Evolutionary conservation across 2,797 vertebrate genomes (phyloP).

Genomic region (Gouania willdenowi): DNA sequence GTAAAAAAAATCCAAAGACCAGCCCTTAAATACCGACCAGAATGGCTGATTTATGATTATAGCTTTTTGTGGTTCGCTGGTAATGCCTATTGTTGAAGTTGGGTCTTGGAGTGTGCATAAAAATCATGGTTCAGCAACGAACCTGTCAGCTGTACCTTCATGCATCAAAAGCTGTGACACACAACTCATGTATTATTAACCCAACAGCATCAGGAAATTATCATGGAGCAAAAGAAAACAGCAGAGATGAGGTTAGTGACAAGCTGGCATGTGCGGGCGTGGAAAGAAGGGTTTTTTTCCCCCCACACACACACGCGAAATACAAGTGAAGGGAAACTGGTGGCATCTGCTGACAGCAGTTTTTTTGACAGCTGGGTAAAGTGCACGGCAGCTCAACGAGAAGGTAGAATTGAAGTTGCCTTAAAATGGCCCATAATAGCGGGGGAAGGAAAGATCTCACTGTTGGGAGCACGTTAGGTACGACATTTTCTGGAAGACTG

Average conservation of each 20-base stretch:
- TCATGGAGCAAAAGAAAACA: slow-evolving; percentile 29
- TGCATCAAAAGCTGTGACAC: slow-evolving; percentile 41
- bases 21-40: slow-evolving; percentile 52
- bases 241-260: slow-evolving; percentile 29
- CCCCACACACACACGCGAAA: no score
- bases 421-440: slow-evolving; percentile 30
- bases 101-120: slow-evolving; percentile 27
- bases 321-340: slow-evolving; percentile 8
- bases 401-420: slow-evolving; percentile 35
- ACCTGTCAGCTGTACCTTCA: slow-evolving; percentile 24
- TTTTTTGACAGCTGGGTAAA: slow-evolving; percentile 35
- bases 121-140: slow-evolving; percentile 43
- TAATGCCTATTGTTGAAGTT: slow-evolving; percentile 31
- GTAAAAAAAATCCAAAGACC: slow-evolving; percentile 44
- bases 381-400: slow-evolving; percentile 18
- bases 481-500: slow-evolving; percentile 58
- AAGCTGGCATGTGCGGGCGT: slow-evolving; percentile 19
- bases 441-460: slow-evolving; percentile 35
- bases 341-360: slow-evolving; percentile 14
- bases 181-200: slow-evolving; percentile 39
- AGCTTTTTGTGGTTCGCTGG: slow-evolving; percentile 39
- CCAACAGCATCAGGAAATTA: slow-evolving; percentile 37
- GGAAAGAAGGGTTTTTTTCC: slow-evolving; percentile 20
- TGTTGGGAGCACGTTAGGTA: slow-evolving; percentile 19
- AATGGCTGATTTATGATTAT: slow-evolving; percentile 43